Base-by-base conservation (phyloP, 2,113 vertebrate species). In the Oncorhynchus gorbuscha region DNA sequence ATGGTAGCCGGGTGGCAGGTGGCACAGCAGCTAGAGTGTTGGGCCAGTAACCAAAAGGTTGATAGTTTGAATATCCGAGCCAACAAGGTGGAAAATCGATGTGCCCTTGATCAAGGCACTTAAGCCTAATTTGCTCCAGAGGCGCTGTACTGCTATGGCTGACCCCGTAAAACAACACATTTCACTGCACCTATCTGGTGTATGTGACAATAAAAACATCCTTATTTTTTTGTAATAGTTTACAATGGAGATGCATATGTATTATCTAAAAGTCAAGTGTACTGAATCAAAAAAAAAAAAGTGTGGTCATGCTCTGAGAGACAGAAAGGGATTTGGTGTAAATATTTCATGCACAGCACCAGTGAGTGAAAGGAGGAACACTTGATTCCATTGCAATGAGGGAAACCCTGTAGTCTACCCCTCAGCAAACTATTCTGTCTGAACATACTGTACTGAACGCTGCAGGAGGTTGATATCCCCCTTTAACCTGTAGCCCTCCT, bases 281-380 rank as follows among this genome's bases (percentile, higher is more conserved):
- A 79, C 78, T 18, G 1, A 79, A 28, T 72, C 73, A 76, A 74
- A n/a, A n/a, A n/a, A n/a, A n/a, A n/a, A n/a, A 67, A 76, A 79
- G 66, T 62, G 78, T 73, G 69, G 78, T 76, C 71, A 72, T 75
- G 74, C 77, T 85, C 74, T n/a, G 30, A 72, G 32, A 72, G 70
- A 67, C 49, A 66, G 6, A 26, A 26, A 12, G 64, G 64, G 64
- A 26, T 66, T 30, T 14, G 64, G 24, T 66, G 24, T 26, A 26
- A 67, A 28, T 67, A 14, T 16, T 13, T 67, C 5, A 30, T 67
- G 65, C 65, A 67, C 14, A 28, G 28, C 7, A 32, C 28, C 26
- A 16, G 13, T 39, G 39, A 39, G 39, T 28, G 24, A 28, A 67
- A 67, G 51, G 12, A 20, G 12, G 65, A 67, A 26, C 28, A 28